Conservation (phyloP, 2,797 vertebrate genomes). For the Tragelaphus eurycerus region DNA sequence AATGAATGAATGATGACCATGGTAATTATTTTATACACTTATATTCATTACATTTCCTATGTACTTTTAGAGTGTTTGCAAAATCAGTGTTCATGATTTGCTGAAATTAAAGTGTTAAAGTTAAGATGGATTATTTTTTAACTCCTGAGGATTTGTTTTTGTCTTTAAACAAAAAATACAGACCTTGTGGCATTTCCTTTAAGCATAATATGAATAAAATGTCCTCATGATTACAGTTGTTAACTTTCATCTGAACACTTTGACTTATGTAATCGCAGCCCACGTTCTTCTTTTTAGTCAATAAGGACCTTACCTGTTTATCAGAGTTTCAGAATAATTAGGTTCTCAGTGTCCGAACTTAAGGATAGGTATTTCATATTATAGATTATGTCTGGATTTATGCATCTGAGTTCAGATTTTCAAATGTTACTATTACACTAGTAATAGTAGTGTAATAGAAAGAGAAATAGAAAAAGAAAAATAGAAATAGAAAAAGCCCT, state of each 20-base stretch:
- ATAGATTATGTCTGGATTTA: not conserved
- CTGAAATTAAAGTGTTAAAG: not conserved
- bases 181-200: not conserved
- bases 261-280: not conserved
- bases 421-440: not conserved
- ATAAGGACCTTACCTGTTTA: not conserved
- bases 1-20: not conserved
- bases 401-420: not conserved
- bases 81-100: not conserved
- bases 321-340: not conserved
- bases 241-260: not conserved
- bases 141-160: not conserved
- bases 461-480: too few species aligned
- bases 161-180: not conserved
- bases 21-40: not conserved
- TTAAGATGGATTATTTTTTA: not conserved
- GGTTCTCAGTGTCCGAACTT: not conserved
- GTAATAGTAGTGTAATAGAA: not conserved
- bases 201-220: not conserved
- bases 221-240: not conserved
- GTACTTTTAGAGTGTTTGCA: not conserved
- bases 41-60: not conserved
- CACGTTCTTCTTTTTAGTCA: not conserved
- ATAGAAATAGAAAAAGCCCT: not conserved
- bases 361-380: not conserved